A percentile compares a stretch with the other conserved stretches of the same genome.
phyloP scores from a whole-genome alignment of 2,113 vertebrate species.

The Semicossyphus pulcher region DNA sequence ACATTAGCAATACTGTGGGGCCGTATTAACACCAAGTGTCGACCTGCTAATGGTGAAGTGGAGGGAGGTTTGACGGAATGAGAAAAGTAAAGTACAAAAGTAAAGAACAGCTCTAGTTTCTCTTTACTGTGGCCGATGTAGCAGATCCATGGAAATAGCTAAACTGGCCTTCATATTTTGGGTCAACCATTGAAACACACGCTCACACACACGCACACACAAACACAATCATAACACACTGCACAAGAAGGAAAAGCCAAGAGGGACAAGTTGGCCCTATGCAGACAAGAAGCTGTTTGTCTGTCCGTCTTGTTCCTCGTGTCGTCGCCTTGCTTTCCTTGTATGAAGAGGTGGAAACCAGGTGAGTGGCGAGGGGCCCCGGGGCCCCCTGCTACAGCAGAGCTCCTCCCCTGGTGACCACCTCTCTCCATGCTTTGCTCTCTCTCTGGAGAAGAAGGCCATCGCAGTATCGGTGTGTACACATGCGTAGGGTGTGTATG shows the following conservation, averaged over 20 bases:
- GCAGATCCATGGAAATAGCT: slow-evolving; percentile 23
- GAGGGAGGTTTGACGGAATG: slow-evolving; percentile 23
- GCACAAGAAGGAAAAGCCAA: slow-evolving; percentile 24
- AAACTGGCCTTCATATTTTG: slow-evolving; percentile 29
- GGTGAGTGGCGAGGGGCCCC: slow-evolving; percentile 6
- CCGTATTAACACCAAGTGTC: background rate
- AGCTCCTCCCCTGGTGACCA: slow-evolving; percentile 41
- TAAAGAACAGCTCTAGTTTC: slow-evolving; percentile 42
- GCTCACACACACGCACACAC: slow-evolving; percentile 6
- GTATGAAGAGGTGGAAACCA: background rate
- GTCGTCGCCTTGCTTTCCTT: slow-evolving; percentile 9
- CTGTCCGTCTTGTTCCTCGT: slow-evolving; percentile 8
- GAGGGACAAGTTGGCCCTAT: slow-evolving; percentile 15
- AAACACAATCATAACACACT: slow-evolving; percentile 25
- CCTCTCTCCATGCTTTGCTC: slow-evolving; percentile 29
- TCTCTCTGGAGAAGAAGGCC: slow-evolving; percentile 69
- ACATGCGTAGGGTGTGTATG: slow-evolving; percentile 41
- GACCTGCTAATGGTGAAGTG: slow-evolving; percentile 31
- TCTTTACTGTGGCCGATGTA: slow-evolving; percentile 20
- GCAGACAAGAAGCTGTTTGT: slow-evolving; percentile 14
- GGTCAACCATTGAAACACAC: slow-evolving; percentile 32
- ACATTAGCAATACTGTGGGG: slow-evolving; percentile 1
- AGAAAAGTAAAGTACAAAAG: slow-evolving; percentile 26
- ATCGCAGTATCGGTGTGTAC: slow-evolving; percentile 47
- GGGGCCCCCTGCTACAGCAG: slow-evolving; percentile 52